Conservation (phyloP, 2,113 vertebrate genomes). For the Amblyopsis rosae region DNA sequence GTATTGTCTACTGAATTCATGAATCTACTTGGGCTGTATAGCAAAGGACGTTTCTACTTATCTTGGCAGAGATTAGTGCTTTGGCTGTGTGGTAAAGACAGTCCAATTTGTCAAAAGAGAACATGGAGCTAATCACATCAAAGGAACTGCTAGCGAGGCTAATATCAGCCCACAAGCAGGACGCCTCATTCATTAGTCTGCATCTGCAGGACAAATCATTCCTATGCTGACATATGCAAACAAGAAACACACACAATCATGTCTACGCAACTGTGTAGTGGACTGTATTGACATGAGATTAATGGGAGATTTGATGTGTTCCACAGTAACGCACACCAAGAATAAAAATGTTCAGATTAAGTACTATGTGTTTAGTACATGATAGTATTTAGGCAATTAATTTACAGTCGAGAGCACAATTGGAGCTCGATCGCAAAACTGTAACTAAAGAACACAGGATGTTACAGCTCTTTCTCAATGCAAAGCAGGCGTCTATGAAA, state of each 20-base stretch:
- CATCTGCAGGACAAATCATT: conserved; percentile 71
- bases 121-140: conserved; percentile 73
- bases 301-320: conserved; percentile 39
- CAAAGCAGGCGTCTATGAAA: conserved; percentile 19
- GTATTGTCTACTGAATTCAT: conserved; percentile 16
- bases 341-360: too few species aligned
- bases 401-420: conserved; percentile 7
- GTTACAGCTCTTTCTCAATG: conserved; percentile 13
- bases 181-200: conserved; percentile 71
- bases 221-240: conserved; percentile 53
- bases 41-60: conserved; percentile 49
- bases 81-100: conserved; percentile 66
- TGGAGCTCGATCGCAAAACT: conserved; percentile 27
- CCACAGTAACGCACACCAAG: conserved; percentile 8
- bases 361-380: too few species aligned
- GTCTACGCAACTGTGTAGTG: conserved; percentile 5
- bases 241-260: conserved; percentile 30
- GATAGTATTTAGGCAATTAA: too few species aligned
- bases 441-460: conserved; percentile 43
- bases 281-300: conserved; percentile 23
- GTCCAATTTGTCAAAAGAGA: conserved; percentile 72
- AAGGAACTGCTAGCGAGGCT: conserved; percentile 68
- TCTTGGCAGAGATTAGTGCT: conserved; percentile 71
- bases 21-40: conserved; percentile 23
- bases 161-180: conserved; percentile 66